Evolutionary conservation across 2,888 invertebrate species (phyloP).

Genomic region (Melinaea menophilus): DNA sequence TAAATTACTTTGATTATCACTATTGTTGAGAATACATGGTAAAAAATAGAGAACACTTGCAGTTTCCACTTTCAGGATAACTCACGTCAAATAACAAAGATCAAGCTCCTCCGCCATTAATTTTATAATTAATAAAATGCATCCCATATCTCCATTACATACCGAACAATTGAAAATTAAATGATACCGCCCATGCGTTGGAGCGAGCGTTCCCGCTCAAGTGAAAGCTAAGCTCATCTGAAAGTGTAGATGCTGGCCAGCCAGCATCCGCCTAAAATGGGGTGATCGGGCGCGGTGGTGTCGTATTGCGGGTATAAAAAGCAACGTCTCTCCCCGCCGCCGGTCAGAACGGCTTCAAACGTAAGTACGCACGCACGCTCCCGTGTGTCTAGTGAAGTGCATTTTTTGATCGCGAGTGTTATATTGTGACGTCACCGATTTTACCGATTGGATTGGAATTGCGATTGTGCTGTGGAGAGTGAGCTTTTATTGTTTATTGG

Average conservation of each 20-base stretch:
- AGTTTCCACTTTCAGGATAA: not conserved
- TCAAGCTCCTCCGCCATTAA: conserved; percentile 5
- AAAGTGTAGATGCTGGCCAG: conserved; percentile 64
- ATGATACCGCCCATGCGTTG: conserved; percentile 19
- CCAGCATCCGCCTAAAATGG: conserved; percentile 77
- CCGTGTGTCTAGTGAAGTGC: conserved; percentile 54
- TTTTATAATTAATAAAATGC: conserved; percentile 20
- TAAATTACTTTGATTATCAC: conserved; percentile 4
- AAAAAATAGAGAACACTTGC: not conserved
- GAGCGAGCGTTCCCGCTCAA: conserved; percentile 46
- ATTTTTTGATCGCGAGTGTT: conserved; percentile 51
- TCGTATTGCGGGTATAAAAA: conserved; percentile 91
- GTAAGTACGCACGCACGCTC: conserved; percentile 83
- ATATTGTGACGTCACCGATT: conserved; percentile 55
- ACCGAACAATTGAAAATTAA: not conserved
- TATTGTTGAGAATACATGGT: not conserved
- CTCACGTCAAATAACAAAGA: conserved; percentile 3
- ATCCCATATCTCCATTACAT: not conserved
- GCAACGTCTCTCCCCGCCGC: conserved; percentile 82
- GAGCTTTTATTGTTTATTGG: conserved; percentile 46
- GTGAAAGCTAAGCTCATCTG: conserved; percentile 75
- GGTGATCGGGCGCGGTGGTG: conserved; percentile 77
- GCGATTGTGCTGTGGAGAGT: conserved; percentile 55
- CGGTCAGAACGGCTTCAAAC: conserved; percentile 98
- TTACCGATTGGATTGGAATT: conserved; percentile 61